Conservation (phyloP, 2,113 vertebrate genomes). For the Macquaria australasica region DNA sequence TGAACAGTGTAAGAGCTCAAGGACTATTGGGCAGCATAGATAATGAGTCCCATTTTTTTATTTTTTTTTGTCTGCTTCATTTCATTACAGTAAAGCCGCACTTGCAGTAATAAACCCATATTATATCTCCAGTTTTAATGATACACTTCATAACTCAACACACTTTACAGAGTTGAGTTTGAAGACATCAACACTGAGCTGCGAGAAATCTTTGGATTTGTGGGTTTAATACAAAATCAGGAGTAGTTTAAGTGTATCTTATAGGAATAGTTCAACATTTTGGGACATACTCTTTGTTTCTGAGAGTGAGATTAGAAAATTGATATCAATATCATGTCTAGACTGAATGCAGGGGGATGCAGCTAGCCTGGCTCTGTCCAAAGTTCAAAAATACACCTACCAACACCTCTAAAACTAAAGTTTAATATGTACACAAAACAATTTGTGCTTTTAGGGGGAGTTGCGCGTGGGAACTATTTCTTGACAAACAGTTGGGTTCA, state of each 20-base stretch:
- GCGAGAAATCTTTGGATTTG: background rate
- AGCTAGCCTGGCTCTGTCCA: too few species aligned
- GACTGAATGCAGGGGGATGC: too few species aligned
- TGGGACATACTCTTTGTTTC: background rate
- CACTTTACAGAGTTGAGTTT: background rate
- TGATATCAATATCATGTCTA: background rate
- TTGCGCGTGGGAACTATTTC: too few species aligned
- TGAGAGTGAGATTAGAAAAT: background rate
- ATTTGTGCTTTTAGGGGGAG: too few species aligned
- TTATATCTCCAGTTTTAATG: conserved; percentile 1
- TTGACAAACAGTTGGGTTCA: too few species aligned
- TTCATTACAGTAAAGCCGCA: background rate
- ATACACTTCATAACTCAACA: background rate
- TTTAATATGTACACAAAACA: too few species aligned
- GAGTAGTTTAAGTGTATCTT: background rate
- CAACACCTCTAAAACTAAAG: too few species aligned
- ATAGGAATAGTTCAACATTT: background rate
- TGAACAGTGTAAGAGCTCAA: background rate
- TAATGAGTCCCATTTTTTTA: background rate
- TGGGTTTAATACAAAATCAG: background rate
- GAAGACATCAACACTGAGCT: background rate
- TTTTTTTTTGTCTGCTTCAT: background rate
- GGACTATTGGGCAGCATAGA: conserved; percentile 1
- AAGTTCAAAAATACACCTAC: too few species aligned
- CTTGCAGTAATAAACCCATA: background rate